Conservation (phyloP, 2,797 vertebrate species). For the Amphiprion clarkii region DNA sequence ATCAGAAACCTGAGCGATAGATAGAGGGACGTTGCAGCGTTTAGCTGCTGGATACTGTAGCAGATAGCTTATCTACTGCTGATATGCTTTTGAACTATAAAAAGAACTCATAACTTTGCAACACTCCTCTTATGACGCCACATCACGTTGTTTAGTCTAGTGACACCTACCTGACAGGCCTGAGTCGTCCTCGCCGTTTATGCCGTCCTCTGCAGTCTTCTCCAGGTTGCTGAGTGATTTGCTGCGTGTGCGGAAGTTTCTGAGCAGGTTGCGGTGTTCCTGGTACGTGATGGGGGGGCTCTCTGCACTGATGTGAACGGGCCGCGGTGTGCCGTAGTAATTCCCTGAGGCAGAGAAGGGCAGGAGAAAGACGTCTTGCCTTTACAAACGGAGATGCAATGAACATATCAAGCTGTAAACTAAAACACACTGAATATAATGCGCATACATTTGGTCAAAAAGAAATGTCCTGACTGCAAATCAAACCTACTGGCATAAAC, state of each 20-base stretch:
- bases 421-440: not conserved
- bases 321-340: conserved; percentile 87
- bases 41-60: conserved; percentile 39
- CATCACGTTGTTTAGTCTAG: not conserved
- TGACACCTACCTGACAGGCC: conserved; percentile 79
- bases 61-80: not conserved
- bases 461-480: conserved; percentile 7
- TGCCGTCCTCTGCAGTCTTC: conserved; percentile 80
- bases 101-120: not conserved
- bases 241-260: conserved; percentile 87
- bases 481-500: conserved; percentile 15
- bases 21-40: conserved; percentile 53
- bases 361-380: not conserved
- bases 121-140: not conserved
- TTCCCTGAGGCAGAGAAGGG: conserved; percentile 74
- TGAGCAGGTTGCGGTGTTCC: conserved; percentile 86
- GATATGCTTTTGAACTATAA: conserved; percentile 9
- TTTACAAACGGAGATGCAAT: not conserved
- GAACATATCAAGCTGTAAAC: not conserved
- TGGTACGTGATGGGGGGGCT: conserved; percentile 88
- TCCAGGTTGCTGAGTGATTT: conserved; percentile 89
- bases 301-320: conserved; percentile 84
- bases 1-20: conserved; percentile 62
- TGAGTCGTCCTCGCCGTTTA: conserved; percentile 84
- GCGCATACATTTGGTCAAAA: not conserved